Evolutionary conservation across 2,888 invertebrate genomes (phyloP), one percentile per base, ranked within the genome.

Genomic region (Lymantria monacha): DNA sequence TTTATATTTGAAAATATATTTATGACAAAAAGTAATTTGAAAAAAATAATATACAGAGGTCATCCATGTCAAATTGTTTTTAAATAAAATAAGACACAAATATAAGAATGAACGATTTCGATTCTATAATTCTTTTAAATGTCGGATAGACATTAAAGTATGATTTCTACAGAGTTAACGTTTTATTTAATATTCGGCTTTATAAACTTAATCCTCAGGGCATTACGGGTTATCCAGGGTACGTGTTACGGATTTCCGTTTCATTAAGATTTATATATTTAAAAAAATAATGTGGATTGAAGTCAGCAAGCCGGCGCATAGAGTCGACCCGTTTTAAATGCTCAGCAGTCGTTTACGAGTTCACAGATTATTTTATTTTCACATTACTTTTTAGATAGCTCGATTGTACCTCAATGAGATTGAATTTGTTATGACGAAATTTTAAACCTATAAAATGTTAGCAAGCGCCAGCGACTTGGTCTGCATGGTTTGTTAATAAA

Each of bases 221-320:
- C 66, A 58, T 65, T 63, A 60, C 48, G 44, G 49, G 55, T 50
- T 41, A 63, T 59, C 58, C 57, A 46, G 44, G 46, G 55, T 54
- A 54, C 63, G 65, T 57, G 61, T 51, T 42, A 55, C 45, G 58
- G 57, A 63, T 63, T 66, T 63, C 54, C 55, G 59, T 71, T 70
- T 73, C 69, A 74, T 74, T 74, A 69, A 43, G 41, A 48, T 50
- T 46, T 46, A 51, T 53, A 44, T 51, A 43, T 54, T 55, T 71
- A n/a, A 66, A 72, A 72, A 75, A 74, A 74, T 71, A 74, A 67
- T 63, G 63, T 68, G 70, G 69, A 66, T 63, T 66, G 64, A 70
- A 67, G 70, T 72, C 61, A 44, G 53, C 61, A 63, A 68, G 70
- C 65, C 66, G 65, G 55, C 52, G 60, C 62, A 46, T 49, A 30